Base-by-base conservation (phyloP, 2,113 vertebrate genomes). In the Crotalus tigris region DNA sequence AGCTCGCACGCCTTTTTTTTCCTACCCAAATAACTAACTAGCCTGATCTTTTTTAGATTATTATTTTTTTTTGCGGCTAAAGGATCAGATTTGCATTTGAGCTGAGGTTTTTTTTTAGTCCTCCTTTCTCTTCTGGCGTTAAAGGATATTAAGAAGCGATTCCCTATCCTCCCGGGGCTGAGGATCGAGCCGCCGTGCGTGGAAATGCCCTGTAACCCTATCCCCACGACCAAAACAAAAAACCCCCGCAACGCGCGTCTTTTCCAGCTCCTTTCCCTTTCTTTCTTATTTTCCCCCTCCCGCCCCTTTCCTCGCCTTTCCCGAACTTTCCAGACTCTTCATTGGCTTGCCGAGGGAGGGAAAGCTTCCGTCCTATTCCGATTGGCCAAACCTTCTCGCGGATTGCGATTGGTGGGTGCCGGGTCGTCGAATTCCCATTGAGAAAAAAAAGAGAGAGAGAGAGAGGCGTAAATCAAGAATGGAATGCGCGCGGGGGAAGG, bases 281-380 rank as follows among this genome's bases (percentile, higher is more conserved):
- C 24, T 19, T 33, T 26, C 58, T n/a, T 33, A 17, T 51, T 12
- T 29, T 9, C 26, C 29, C 26, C 61, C 12, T n/a, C 61, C 61
- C 61, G 0, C 6, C 17, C 1, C 90, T 75, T 91, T 49, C 61
- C 91, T 51, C 17, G 26, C 4, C 26, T 26, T 0, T 85, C 90
- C 13, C 21, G 64, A 93, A 91, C 64, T 91, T 93, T 93, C 90
- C 23, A 85, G 64, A 59, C 23, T 59, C 44, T 39, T n/a, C 46
- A 91, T 89, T 91, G 93, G 90, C n/a, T 17, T 21, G 59, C 23
- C 15, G 13, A 64, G 26, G 0, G 0, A n/a, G 1, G 24, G 23
- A 39, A 9, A 12, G 17, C 13, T 19, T 7, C 4, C 44, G 19
- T 8, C 26, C 59, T 49, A 53, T 51, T 15, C 13, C 12, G 54